Conservation (phyloP, 1,140 invertebrate species). For the Cydia splendana region DNA sequence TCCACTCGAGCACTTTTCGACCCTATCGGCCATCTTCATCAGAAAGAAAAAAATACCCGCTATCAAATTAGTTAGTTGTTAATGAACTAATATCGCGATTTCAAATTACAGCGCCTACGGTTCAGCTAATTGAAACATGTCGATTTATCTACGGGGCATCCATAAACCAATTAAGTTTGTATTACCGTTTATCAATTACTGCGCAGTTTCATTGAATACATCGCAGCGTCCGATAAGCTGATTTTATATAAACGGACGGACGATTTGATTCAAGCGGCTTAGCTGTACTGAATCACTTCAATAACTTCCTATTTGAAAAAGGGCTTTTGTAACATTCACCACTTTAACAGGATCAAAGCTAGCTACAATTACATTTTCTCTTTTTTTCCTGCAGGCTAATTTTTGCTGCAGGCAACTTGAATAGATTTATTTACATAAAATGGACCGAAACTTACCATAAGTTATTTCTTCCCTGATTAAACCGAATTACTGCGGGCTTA, state of each 20-base stretch:
- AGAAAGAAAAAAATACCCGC: too few species aligned
- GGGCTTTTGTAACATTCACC: too few species aligned
- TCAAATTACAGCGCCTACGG: neutral
- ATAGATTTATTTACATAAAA: neutral
- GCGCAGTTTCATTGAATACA: conserved; percentile 10
- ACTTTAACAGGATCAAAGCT: too few species aligned
- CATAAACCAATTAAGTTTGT: conserved; percentile 3
- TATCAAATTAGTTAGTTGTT: too few species aligned
- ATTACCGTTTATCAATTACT: conserved; percentile 18
- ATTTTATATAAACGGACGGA: conserved; percentile 10
- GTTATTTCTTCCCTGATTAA: conserved; percentile 22
- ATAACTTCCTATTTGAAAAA: too few species aligned
- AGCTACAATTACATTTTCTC: too few species aligned
- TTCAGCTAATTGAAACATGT: neutral
- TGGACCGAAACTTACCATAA: conserved; percentile 16
- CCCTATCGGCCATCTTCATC: too few species aligned
- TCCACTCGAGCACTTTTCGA: too few species aligned
- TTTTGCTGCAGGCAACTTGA: neutral
- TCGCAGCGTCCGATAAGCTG: neutral
- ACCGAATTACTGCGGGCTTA: conserved; percentile 17
- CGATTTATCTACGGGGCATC: neutral
- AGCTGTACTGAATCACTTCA: neutral
- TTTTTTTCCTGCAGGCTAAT: too few species aligned
- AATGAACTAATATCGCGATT: neutral
- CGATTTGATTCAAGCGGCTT: neutral